A percentile compares a stretch with the other conserved stretches of the same genome.
Evolutionary conservation across 2,888 invertebrate genomes (phyloP).

Genomic region (Lacanobia oleracea): DNA sequence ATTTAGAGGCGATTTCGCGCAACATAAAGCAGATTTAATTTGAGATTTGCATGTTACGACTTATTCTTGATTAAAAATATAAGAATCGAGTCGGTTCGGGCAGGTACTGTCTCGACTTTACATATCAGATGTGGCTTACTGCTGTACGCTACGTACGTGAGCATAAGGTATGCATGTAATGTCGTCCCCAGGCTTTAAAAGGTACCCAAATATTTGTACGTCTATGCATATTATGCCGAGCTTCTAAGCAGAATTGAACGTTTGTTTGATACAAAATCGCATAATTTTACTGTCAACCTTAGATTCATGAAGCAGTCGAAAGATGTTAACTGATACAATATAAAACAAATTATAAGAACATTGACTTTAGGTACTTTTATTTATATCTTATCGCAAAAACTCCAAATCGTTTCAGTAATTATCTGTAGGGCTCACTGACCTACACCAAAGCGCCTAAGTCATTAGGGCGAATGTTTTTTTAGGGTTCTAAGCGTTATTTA

Average conservation of each 20-base stretch:
- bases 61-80: conserved; percentile 51
- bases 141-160: conserved; percentile 28
- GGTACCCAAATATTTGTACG: conserved; percentile 10
- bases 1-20: conserved; percentile 36
- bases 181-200: conserved; percentile 6
- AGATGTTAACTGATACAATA: not conserved
- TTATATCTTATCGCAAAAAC: conserved; percentile 21
- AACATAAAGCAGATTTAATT: conserved; percentile 56
- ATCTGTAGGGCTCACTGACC: conserved; percentile 33
- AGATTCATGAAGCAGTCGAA: not conserved
- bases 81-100: conserved; percentile 13
- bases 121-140: conserved; percentile 33
- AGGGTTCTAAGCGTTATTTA: not conserved
- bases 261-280: not conserved
- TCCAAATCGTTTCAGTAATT: conserved; percentile 40
- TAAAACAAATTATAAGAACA: conserved; percentile 3
- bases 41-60: conserved; percentile 46
- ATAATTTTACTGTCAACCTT: not conserved
- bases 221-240: not conserved
- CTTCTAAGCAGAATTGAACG: no score
- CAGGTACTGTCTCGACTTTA: conserved; percentile 12
- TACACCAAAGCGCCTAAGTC: conserved; percentile 26
- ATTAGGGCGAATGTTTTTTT: conserved; percentile 28
- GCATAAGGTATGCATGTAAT: conserved; percentile 12
- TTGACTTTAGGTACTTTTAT: not conserved